These are phyloP conservation scores for Pipra filicauda DNA, from an alignment of 2,113 vertebrate species.

Conservation along the genomic window DNA sequence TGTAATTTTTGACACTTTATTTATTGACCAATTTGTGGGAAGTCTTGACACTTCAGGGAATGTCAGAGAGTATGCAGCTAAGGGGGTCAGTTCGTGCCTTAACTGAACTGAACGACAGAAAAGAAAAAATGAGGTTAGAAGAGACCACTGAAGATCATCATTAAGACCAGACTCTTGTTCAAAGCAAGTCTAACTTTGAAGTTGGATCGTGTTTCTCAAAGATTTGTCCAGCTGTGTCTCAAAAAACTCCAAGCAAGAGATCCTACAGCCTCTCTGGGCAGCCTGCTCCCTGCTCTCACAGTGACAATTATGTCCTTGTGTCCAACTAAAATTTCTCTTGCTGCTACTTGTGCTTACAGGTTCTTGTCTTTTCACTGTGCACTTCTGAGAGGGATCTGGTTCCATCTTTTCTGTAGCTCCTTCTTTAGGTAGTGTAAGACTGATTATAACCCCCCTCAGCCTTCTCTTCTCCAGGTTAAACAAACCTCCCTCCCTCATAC, in stretches of 20 bases:
- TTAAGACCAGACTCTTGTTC: neutral
- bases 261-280: neutral
- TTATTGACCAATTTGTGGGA: neutral
- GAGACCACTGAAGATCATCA: neutral
- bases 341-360: neutral
- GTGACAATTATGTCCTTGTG: neutral
- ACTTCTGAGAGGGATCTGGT: neutral
- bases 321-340: neutral
- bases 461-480: neutral
- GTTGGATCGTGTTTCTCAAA: neutral
- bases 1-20: neutral
- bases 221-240: neutral
- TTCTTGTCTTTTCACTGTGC: neutral
- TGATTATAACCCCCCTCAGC: neutral
- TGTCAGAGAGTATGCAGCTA: neutral
- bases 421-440: neutral
- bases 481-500: fast-evolving
- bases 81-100: neutral
- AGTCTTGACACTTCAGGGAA: neutral
- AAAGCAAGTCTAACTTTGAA: neutral
- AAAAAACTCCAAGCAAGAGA: neutral
- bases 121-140: neutral
- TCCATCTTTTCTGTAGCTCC: neutral
- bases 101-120: neutral
- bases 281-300: neutral